phyloP scores from a whole-genome alignment of 1,140 invertebrate species.

The Cyrtorhinus lividipennis region DNA sequence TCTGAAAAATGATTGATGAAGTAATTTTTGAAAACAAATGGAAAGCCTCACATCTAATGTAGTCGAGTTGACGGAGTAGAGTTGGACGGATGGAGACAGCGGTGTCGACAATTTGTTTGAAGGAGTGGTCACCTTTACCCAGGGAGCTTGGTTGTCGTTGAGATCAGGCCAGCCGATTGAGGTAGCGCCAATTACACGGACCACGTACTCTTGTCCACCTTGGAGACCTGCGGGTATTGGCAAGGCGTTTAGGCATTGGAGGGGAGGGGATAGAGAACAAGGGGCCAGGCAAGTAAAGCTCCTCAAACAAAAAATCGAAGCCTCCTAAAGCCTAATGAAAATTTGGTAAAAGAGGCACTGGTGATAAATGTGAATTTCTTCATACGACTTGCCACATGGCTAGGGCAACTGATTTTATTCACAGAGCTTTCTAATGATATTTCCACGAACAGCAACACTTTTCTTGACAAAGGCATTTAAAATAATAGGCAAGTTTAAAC shows the following conservation, averaged over 20 bases:
- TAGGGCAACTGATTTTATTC: too few species aligned
- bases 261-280: background rate
- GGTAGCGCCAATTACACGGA: slow-evolving; percentile 40
- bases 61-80: slow-evolving; percentile 33
- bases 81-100: slow-evolving; percentile 31
- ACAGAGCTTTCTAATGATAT: too few species aligned
- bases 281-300: too few species aligned
- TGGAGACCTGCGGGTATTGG: slow-evolving; percentile 33
- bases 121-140: slow-evolving; percentile 37
- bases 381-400: too few species aligned
- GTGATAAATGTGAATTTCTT: too few species aligned
- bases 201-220: slow-evolving; percentile 39
- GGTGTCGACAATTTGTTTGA: slow-evolving; percentile 26
- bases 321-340: too few species aligned
- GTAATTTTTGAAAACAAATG: background rate
- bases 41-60: slow-evolving; percentile 30
- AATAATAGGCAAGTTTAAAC: too few species aligned
- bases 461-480: too few species aligned
- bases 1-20: slow-evolving; percentile 3
- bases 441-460: too few species aligned
- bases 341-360: too few species aligned
- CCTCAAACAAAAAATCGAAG: too few species aligned
- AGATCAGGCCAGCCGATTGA: slow-evolving; percentile 35
- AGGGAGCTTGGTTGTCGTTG: slow-evolving; percentile 35
- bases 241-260: too few species aligned